Evolutionary conservation across 2,113 vertebrate species (phyloP).

Genomic region (Halichoeres trimaculatus): DNA sequence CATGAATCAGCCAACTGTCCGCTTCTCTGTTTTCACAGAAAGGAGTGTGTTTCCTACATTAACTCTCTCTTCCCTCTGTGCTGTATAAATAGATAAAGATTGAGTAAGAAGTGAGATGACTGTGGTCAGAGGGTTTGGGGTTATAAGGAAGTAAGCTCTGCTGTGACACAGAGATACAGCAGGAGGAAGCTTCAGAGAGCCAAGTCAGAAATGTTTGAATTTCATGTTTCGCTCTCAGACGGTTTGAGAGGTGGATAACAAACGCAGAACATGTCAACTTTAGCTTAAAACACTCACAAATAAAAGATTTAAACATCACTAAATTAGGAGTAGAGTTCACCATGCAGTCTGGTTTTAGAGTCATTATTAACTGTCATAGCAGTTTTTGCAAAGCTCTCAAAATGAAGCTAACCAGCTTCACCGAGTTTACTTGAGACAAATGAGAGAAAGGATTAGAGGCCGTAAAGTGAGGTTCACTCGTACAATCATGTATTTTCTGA

Average conservation of each 20-base stretch:
- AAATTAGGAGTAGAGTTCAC: neutral
- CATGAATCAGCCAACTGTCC: slow-evolving; percentile 46
- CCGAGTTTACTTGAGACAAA: too few species aligned
- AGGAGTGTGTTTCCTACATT: slow-evolving; percentile 71
- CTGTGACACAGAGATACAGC: slow-evolving; percentile 55
- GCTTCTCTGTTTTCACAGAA: slow-evolving; percentile 57
- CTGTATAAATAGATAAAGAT: slow-evolving; percentile 82
- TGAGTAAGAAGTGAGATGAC: slow-evolving; percentile 80
- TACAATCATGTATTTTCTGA: too few species aligned
- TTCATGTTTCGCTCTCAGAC: neutral
- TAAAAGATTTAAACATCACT: too few species aligned
- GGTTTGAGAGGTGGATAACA: neutral
- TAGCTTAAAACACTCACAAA: too few species aligned
- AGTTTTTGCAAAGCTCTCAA: too few species aligned
- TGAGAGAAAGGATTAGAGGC: too few species aligned
- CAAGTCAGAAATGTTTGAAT: slow-evolving; percentile 17
- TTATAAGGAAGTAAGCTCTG: slow-evolving; percentile 76
- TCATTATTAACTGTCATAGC: neutral
- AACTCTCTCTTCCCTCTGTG: slow-evolving; percentile 80
- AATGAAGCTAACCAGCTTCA: too few species aligned
- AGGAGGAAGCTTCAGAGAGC: slow-evolving; percentile 46
- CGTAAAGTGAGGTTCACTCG: too few species aligned
- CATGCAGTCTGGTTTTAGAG: neutral
- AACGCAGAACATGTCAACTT: too few species aligned
- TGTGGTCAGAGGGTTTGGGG: slow-evolving; percentile 65